Conservation (phyloP, 2,113 vertebrate species). For the Salminus brasiliensis region DNA sequence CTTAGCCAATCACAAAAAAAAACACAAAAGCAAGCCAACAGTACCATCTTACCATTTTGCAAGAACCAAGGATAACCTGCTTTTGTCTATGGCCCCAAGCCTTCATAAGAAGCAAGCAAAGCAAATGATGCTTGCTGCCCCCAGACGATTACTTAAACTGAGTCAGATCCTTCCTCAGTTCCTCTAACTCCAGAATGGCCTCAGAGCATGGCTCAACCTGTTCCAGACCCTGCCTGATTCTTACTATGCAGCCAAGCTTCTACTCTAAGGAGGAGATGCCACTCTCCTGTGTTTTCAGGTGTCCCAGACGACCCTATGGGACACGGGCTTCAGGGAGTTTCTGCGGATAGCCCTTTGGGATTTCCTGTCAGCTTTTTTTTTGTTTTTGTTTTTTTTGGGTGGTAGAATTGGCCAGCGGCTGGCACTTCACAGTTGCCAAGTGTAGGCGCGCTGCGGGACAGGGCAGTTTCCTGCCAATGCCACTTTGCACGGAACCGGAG, state of each 20-base stretch:
- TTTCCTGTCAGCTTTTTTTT: slow-evolving; percentile 45
- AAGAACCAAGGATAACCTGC: too few species aligned
- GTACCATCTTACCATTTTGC: too few species aligned
- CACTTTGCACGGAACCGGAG: slow-evolving; percentile 23
- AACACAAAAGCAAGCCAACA: too few species aligned
- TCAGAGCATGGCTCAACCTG: background rate
- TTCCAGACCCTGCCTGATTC: background rate
- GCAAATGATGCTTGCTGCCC: background rate
- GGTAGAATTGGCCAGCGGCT: slow-evolving; percentile 29
- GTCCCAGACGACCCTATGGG: background rate
- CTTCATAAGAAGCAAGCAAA: background rate
- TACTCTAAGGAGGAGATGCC: background rate
- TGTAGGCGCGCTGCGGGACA: slow-evolving; percentile 29
- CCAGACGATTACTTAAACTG: slow-evolving; percentile 3
- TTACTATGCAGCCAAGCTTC: background rate
- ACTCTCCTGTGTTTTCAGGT: background rate
- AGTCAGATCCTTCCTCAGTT: background rate
- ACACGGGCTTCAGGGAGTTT: background rate
- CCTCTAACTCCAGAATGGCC: background rate
- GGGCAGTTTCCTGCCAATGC: slow-evolving; percentile 32
- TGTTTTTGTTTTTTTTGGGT: slow-evolving; percentile 31
- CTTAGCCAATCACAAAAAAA: too few species aligned
- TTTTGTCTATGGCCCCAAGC: background rate
- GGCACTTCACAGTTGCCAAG: slow-evolving; percentile 40
- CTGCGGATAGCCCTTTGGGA: slow-evolving; percentile 32